A percentile compares a stretch with the other conserved stretches of the same genome.
These are phyloP conservation scores for Rattus rattus DNA, from an alignment of 2,113 vertebrate genomes.

Conservation along the genomic window DNA sequence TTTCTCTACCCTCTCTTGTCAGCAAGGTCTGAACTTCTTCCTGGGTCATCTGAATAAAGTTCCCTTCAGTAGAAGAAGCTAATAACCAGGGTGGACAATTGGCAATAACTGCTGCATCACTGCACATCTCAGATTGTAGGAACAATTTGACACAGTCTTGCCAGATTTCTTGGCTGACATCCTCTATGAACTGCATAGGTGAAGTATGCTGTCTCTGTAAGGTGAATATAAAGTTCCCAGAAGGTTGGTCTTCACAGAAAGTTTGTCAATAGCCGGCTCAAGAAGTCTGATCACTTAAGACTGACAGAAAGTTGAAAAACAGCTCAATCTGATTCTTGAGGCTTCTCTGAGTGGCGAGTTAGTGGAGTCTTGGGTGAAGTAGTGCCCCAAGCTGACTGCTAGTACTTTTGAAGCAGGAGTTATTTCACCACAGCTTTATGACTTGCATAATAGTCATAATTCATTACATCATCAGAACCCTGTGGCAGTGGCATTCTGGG, in stretches of 20 bases:
- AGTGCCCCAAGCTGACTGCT: background rate
- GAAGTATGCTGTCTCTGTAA: background rate
- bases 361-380: conserved; percentile 36
- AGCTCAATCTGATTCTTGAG: background rate
- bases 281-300: background rate
- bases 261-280: background rate
- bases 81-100: conserved; percentile 67
- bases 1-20: conserved; percentile 53
- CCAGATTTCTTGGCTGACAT: conserved; percentile 61
- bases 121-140: conserved; percentile 34
- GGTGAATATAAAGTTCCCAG: background rate
- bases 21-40: conserved; percentile 78
- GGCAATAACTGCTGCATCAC: conserved; percentile 66
- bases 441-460: conserved; percentile 53
- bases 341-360: background rate
- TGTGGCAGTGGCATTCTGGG: conserved; percentile 49
- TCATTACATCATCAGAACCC: conserved; percentile 38
- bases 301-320: conserved; percentile 9
- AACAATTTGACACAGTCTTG: conserved; percentile 54
- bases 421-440: conserved; percentile 64
- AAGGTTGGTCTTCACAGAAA: conserved; percentile 26
- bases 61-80: conserved; percentile 60
- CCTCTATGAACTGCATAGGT: conserved; percentile 47
- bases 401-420: conserved; percentile 27
- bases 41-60: conserved; percentile 59